A percentile compares a stretch with the other conserved stretches of the same genome.
Conservation (phyloP, 2,888 invertebrate genomes). For the Drosophila tripunctata region DNA sequence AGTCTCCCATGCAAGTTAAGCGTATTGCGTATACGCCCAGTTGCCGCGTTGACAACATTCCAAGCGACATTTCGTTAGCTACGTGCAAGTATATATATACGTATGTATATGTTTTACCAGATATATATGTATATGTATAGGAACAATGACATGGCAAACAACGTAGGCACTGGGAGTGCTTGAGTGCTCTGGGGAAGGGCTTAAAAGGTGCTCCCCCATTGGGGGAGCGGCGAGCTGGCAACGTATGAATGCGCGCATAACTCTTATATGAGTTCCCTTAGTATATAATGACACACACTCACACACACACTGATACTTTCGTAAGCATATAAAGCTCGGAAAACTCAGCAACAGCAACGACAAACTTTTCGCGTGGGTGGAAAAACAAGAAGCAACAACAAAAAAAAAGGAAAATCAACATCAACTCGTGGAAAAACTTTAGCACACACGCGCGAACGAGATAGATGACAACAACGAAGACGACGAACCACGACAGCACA, state of each 20-base stretch:
- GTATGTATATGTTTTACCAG: conserved; percentile 7
- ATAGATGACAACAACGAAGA: conserved; percentile 64
- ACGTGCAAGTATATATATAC: conserved; percentile 8
- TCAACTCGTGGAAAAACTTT: conserved; percentile 70
- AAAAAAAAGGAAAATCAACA: conserved; percentile 55
- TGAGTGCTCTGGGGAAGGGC: conserved; percentile 43
- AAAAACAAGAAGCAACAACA: conserved; percentile 45
- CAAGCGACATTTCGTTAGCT: conserved; percentile 30
- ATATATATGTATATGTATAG: conserved; percentile 15
- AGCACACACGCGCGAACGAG: conserved; percentile 67
- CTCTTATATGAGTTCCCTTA: conserved; percentile 68
- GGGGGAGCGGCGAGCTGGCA: conserved; percentile 43
- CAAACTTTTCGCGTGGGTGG: conserved; percentile 66
- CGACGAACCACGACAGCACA: conserved; percentile 43
- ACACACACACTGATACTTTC: conserved; percentile 31
- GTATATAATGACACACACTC: conserved; percentile 53
- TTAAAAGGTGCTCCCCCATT: conserved; percentile 38
- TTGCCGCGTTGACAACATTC: conserved; percentile 21
- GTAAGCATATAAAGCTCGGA: conserved; percentile 53
- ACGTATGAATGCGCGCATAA: conserved; percentile 72
- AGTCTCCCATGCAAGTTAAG: conserved; percentile 1
- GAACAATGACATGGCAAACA: conserved; percentile 48
- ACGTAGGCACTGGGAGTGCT: conserved; percentile 37
- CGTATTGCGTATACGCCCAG: conserved; percentile 53
- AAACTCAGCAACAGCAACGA: conserved; percentile 55